Evolutionary conservation across 2,888 invertebrate species (phyloP).

Genomic region (Ctena decussata): DNA sequence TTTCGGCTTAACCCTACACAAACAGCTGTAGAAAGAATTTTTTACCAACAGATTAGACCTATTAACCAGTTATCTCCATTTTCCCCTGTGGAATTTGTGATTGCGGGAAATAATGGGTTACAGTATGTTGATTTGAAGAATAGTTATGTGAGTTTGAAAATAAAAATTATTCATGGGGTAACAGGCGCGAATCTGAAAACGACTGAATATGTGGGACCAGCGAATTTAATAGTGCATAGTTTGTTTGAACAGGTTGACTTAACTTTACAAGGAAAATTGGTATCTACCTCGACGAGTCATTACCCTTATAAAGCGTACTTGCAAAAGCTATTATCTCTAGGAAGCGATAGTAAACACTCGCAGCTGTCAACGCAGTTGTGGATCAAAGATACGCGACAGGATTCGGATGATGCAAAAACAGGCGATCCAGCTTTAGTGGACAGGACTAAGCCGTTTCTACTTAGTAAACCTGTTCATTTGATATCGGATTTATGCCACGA

Average conservation of each 20-base stretch:
- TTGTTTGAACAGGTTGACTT: constrained; percentile 51
- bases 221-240: constrained; percentile 31
- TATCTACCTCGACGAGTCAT: background rate
- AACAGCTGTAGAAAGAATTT: constrained; percentile 31
- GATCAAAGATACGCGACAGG: background rate
- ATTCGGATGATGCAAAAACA: constrained; percentile 1
- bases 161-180: constrained; percentile 28
- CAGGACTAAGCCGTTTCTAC: background rate
- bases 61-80: constrained; percentile 9
- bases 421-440: background rate
- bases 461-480: background rate
- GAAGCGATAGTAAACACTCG: background rate
- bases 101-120: constrained; percentile 3
- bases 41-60: constrained; percentile 21
- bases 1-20: constrained; percentile 13
- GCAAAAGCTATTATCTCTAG: background rate
- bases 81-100: background rate
- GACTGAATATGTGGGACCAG: constrained; percentile 41
- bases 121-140: constrained; percentile 37
- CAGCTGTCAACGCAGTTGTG: constrained; percentile 2
- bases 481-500: background rate
- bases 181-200: constrained; percentile 7
- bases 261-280: constrained; percentile 33
- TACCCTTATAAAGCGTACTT: constrained; percentile 1
- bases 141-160: constrained; percentile 35